Evolutionary conservation across 2,888 invertebrate species (phyloP), one percentile per base, ranked within the genome.

Genomic region (Lithophane ornitopus): DNA sequence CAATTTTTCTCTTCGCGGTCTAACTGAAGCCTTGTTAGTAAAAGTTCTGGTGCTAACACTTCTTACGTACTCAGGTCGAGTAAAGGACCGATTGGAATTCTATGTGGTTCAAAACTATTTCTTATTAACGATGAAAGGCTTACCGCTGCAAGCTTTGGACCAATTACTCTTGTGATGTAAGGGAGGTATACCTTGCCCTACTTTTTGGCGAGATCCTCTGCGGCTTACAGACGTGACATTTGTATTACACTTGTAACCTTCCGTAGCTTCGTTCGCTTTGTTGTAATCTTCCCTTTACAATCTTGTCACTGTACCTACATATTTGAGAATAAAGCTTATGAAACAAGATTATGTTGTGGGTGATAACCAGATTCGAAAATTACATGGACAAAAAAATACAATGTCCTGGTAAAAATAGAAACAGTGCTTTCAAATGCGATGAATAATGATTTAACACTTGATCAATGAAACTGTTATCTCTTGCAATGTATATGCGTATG

Each of bases 1-100:
- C 62, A 80, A 54, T 85, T 81, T 81, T 81, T 84, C 81, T 70
- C n/a, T 19, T n/a, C 74, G 59, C 63, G 68, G 84, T 79, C 54
- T 67, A 49, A 12, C 73, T 74, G 74, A 67, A 84, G 81, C 85
- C 81, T 85, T 81, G 85, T 81, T 85, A 81, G 85, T 59, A 61
- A 65, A 80, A 81, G 63, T 81, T 70, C 61, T 52, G 54, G 66
- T 70, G 56, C 70, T 70, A 75, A 68, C 67, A 61, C 82, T 70
- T 74, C 52, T 44, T 56, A 39, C 41, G 54, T 54, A 59, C 65
- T 62, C 44, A 44, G 26, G 49, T 46, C 49, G 66, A 56, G 73
- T 54, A 74, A 70, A 65, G 62, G 54, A 52, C 12, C 70, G 54
- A 70, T 85, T 58, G 54, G 58, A 61, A 65, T 70, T 70, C n/a